Percentiles rank a stretch among this genome's conserved stretches.
Conservation (phyloP, 2,888 invertebrate genomes). For the Junonia oenone region DNA sequence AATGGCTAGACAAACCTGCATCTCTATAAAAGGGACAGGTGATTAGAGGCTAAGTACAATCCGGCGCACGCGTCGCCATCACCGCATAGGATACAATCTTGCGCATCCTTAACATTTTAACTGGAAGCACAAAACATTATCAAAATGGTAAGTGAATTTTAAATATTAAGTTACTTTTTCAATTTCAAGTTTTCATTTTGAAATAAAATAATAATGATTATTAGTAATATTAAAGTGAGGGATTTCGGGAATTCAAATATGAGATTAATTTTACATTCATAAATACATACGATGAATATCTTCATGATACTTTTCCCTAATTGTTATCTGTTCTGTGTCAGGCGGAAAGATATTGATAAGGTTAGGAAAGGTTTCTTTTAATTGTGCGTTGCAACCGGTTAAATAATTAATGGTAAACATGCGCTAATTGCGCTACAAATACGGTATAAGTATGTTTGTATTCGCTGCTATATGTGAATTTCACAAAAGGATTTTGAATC, state of each 20-base stretch:
- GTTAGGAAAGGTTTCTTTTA: not conserved
- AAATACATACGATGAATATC: too few relatives aligned
- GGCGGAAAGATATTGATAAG: not conserved
- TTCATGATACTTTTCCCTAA: too few relatives aligned
- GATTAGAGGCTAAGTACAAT: slow-evolving; percentile 72
- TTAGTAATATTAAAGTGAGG: not conserved
- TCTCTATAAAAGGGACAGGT: slow-evolving; percentile 78
- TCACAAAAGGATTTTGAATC: not conserved
- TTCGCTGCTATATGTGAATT: not conserved
- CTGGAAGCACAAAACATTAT: slow-evolving; percentile 35
- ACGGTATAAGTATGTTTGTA: not conserved
- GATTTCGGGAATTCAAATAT: not conserved
- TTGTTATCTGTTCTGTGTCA: not conserved
- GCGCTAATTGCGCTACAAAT: not conserved
- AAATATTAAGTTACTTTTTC: not conserved
- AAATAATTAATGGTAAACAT: not conserved
- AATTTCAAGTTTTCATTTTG: not conserved
- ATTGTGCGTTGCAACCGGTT: not conserved
- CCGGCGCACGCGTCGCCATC: slow-evolving; percentile 60
- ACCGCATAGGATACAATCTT: slow-evolving; percentile 56
- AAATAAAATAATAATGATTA: not conserved
- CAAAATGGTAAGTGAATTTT: slow-evolving; percentile 54
- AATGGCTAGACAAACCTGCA: slow-evolving; percentile 72
- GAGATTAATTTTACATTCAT: too few relatives aligned
- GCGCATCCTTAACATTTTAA: slow-evolving; percentile 35